Evolutionary conservation across 2,888 invertebrate species (phyloP).

Genomic region (Druceiella hillmani): DNA sequence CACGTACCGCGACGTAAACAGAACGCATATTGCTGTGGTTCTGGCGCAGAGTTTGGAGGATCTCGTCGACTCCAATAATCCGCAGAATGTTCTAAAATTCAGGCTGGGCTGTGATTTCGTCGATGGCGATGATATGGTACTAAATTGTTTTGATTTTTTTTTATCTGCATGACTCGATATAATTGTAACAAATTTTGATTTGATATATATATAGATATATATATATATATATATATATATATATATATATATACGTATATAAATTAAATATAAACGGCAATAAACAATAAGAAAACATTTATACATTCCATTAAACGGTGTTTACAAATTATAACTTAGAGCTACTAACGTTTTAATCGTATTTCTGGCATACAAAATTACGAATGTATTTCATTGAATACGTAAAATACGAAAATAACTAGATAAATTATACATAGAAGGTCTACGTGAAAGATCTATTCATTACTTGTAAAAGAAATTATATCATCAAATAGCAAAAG

Average conservation of each 20-base stretch:
- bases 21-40: slow-evolving; percentile 69
- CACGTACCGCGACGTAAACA: slow-evolving; percentile 67
- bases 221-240: slow-evolving; percentile 1
- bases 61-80: slow-evolving; percentile 74
- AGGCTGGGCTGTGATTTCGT: slow-evolving; percentile 70
- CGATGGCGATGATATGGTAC: slow-evolving; percentile 62
- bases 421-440: no score
- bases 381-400: no score
- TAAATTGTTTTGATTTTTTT: no score
- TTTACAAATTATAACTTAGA: no score
- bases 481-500: no score
- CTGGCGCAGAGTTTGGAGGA: slow-evolving; percentile 73
- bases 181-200: not conserved
- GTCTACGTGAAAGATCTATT: no score
- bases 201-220: not conserved
- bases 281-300: no score
- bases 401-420: no score
- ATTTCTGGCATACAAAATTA: no score
- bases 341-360: no score
- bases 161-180: not conserved
- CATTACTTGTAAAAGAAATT: no score
- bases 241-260: not conserved
- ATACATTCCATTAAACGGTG: no score
- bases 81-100: slow-evolving; percentile 79
- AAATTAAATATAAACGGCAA: not conserved